Conservation (phyloP, 1,140 invertebrate genomes). For the Procambarus clarkii region DNA sequence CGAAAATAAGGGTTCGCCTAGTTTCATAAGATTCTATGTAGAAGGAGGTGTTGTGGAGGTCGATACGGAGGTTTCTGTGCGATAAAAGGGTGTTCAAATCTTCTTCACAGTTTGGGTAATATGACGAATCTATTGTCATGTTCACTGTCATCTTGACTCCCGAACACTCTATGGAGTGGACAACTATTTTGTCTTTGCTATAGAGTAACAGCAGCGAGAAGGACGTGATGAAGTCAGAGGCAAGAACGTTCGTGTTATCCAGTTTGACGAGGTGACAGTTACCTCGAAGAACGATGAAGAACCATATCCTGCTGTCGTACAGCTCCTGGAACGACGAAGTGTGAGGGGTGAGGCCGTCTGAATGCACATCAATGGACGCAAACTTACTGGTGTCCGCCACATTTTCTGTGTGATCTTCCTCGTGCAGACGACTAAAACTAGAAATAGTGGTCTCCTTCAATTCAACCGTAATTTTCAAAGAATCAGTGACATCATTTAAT, state of each 20-base stretch:
- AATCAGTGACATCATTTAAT: too few relatives aligned
- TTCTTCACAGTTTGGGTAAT: constrained; percentile 39
- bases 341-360: neutral
- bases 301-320: constrained; percentile 27
- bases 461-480: neutral
- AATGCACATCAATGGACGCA: neutral
- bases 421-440: neutral
- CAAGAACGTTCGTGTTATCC: neutral
- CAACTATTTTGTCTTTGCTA: constrained; percentile 12
- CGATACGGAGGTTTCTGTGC: constrained; percentile 32
- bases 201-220: constrained; percentile 37
- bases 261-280: constrained; percentile 41
- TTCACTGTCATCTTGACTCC: constrained; percentile 30
- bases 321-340: neutral
- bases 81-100: constrained; percentile 38
- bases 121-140: constrained; percentile 26
- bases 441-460: neutral
- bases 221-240: constrained; percentile 29
- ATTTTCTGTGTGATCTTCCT: neutral
- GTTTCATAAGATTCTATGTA: constrained; percentile 49
- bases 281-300: constrained; percentile 27
- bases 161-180: constrained; percentile 23
- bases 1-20: constrained; percentile 20
- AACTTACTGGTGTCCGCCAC: too few relatives aligned
- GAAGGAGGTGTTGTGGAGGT: constrained; percentile 51